phyloP scores from a whole-genome alignment of 1,140 invertebrate genomes.

The Diprion similis region DNA sequence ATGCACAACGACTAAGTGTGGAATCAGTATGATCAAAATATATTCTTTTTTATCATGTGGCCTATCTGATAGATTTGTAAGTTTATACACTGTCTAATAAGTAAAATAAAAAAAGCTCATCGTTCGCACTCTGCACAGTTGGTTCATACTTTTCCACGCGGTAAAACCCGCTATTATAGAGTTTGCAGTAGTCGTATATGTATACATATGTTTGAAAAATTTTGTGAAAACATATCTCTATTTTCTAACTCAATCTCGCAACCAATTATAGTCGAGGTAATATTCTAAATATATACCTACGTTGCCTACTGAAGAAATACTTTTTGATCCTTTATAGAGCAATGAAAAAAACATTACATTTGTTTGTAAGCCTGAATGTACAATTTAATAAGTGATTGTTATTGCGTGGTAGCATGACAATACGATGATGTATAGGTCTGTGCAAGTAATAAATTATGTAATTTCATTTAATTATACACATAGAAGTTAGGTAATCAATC shows the following conservation, averaged over 20 bases:
- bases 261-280: neutral
- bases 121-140: no score
- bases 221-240: neutral
- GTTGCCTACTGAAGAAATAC: neutral
- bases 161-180: no score
- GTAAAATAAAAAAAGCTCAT: no score
- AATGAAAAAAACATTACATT: neutral
- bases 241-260: neutral
- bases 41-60: no score
- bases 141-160: no score
- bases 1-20: no score
- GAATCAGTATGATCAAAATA: no score
- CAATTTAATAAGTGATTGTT: neutral
- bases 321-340: neutral
- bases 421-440: neutral
- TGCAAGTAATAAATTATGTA: slow-evolving; percentile 1
- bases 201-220: neutral
- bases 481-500: neutral
- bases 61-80: no score
- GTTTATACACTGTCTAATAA: no score
- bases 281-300: neutral
- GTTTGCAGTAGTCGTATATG: no score
- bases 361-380: slow-evolving; percentile 3
- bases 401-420: neutral
- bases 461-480: neutral